These are phyloP conservation scores for Mantis religiosa DNA, from an alignment of 2,888 invertebrate species.

Conservation along the genomic window DNA sequence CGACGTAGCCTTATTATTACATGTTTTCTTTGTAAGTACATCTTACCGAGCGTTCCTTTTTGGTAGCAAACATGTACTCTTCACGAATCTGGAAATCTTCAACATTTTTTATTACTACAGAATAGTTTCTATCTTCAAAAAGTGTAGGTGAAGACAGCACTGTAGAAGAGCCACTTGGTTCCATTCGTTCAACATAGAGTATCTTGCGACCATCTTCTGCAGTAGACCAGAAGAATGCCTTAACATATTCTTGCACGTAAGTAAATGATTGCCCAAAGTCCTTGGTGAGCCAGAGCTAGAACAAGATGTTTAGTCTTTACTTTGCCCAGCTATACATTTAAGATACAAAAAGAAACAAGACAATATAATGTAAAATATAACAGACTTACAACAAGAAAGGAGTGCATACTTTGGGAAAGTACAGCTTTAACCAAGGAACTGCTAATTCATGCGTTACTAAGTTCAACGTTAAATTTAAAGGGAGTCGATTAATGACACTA, in stretches of 20 bases:
- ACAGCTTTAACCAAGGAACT: too few relatives aligned
- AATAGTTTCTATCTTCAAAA: constrained; percentile 39
- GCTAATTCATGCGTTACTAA: too few relatives aligned
- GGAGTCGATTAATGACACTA: too few relatives aligned
- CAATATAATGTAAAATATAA: too few relatives aligned
- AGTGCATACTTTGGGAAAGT: too few relatives aligned
- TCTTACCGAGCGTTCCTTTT: constrained; percentile 56
- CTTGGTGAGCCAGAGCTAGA: constrained; percentile 69
- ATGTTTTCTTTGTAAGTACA: neutral
- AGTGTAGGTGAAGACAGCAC: constrained; percentile 46
- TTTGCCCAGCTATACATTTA: neutral
- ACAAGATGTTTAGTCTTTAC: constrained; percentile 30
- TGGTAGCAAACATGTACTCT: constrained; percentile 81
- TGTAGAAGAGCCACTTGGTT: constrained; percentile 55
- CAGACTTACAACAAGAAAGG: too few relatives aligned
- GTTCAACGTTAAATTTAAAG: too few relatives aligned
- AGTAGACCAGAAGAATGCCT: constrained; percentile 69
- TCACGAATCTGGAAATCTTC: constrained; percentile 79
- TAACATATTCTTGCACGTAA: constrained; percentile 66
- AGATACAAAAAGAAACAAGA: too few relatives aligned
- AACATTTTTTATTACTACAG: constrained; percentile 60
- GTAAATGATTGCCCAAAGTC: constrained; percentile 73
- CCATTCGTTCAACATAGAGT: constrained; percentile 66
- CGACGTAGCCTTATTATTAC: too few relatives aligned
- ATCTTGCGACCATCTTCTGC: constrained; percentile 36